phyloP scores from a whole-genome alignment of 1,140 invertebrate species.

The Neotoxoptera formosana region DNA sequence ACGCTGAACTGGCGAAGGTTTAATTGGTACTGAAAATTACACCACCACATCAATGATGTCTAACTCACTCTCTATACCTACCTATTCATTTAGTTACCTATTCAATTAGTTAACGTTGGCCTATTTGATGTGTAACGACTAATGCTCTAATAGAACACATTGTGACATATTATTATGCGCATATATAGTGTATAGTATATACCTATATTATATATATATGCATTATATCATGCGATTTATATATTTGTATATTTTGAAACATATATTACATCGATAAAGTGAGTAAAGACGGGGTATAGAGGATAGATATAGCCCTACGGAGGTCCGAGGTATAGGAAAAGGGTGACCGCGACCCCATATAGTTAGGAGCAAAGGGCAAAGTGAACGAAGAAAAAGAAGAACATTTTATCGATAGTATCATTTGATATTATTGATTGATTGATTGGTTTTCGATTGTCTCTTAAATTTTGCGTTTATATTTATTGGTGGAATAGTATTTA shows the following conservation, averaged over 20 bases:
- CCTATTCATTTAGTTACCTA: too few species aligned
- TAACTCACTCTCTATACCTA: background rate
- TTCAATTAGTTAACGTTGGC: background rate
- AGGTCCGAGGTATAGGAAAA: too few species aligned
- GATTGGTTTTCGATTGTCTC: too few species aligned
- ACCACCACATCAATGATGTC: background rate
- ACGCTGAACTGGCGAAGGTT: background rate
- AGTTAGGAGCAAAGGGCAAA: background rate
- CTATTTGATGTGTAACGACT: background rate
- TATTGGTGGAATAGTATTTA: background rate
- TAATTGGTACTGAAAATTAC: constrained; percentile 17
- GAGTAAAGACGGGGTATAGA: too few species aligned
- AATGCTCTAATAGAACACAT: background rate
- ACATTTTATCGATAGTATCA: background rate
- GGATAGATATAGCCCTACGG: background rate
- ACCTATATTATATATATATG: background rate
- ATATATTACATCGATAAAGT: background rate
- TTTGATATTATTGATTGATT: background rate
- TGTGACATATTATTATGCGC: background rate
- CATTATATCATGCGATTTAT: background rate
- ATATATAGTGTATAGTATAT: background rate
- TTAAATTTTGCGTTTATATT: background rate
- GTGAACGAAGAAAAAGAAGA: background rate
- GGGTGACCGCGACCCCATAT: background rate
- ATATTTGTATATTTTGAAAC: background rate